Evolutionary conservation across 2,888 invertebrate species (phyloP).

Genomic region (Nemurella pictetii): DNA sequence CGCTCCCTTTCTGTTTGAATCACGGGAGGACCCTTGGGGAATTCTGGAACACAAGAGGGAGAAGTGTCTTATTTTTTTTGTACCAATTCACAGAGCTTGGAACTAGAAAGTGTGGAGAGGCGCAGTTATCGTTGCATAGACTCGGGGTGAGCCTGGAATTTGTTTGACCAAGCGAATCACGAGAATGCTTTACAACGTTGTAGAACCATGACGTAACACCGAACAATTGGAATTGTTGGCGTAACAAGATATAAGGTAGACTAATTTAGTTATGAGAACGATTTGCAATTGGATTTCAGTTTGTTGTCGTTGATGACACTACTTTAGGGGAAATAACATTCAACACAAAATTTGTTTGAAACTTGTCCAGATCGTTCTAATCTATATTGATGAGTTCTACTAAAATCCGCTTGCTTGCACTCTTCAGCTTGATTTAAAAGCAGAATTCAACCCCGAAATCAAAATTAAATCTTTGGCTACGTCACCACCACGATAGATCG

Average conservation of each 20-base stretch:
- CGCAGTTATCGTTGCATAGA: neutral
- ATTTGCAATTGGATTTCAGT: neutral
- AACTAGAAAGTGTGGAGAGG: neutral
- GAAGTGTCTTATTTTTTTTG: neutral
- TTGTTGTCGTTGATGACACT: conserved; percentile 9
- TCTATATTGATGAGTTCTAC: conserved; percentile 2
- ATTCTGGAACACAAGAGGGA: conserved; percentile 61
- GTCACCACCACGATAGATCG: too few species aligned
- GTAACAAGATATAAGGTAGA: conserved; percentile 5
- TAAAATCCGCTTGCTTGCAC: neutral
- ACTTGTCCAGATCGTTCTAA: neutral
- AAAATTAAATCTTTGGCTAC: too few species aligned
- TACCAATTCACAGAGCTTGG: neutral
- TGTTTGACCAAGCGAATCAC: neutral
- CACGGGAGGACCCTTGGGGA: conserved; percentile 69
- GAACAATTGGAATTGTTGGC: conserved; percentile 14
- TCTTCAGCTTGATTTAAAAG: neutral
- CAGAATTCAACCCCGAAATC: neutral
- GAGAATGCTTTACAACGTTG: neutral
- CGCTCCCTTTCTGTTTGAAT: conserved; percentile 73
- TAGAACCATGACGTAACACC: neutral
- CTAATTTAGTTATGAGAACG: neutral
- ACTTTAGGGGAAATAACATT: neutral
- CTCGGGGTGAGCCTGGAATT: neutral
- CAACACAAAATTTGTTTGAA: neutral